Conservation (phyloP, 2,797 vertebrate genomes). For the Florisuga fusca region DNA sequence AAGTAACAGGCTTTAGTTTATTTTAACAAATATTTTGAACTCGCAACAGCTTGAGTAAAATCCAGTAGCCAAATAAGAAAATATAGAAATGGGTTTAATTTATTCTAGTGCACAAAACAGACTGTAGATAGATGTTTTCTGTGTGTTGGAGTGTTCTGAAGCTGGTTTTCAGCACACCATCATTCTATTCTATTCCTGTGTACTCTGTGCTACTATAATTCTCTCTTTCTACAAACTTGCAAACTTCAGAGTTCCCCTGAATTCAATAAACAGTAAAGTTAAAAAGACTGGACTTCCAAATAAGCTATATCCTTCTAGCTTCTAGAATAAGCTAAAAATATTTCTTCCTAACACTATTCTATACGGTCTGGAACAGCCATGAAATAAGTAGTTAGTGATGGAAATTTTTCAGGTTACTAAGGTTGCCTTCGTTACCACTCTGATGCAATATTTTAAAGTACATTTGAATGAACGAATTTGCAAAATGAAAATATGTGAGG, state of each 20-base stretch:
- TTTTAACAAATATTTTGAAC: neutral
- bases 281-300: neutral
- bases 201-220: neutral
- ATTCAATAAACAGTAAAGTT: neutral
- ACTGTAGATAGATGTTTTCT: neutral
- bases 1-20: neutral
- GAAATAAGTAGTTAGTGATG: neutral
- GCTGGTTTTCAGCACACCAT: neutral
- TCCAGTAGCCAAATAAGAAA: neutral
- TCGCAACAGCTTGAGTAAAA: neutral
- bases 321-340: neutral
- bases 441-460: neutral
- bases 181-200: neutral
- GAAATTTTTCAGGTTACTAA: neutral
- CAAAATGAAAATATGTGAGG: neutral
- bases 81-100: neutral
- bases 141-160: neutral
- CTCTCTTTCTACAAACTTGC: neutral
- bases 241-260: neutral
- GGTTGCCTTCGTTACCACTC: neutral
- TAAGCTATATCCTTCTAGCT: neutral
- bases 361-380: neutral
- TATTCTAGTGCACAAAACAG: neutral
- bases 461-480: neutral
- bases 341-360: neutral